Percentiles rank a stretch among this genome's conserved stretches.
Evolutionary conservation across 2,113 vertebrate genomes (phyloP).

Genomic region (Mesoclemmys tuberculata): DNA sequence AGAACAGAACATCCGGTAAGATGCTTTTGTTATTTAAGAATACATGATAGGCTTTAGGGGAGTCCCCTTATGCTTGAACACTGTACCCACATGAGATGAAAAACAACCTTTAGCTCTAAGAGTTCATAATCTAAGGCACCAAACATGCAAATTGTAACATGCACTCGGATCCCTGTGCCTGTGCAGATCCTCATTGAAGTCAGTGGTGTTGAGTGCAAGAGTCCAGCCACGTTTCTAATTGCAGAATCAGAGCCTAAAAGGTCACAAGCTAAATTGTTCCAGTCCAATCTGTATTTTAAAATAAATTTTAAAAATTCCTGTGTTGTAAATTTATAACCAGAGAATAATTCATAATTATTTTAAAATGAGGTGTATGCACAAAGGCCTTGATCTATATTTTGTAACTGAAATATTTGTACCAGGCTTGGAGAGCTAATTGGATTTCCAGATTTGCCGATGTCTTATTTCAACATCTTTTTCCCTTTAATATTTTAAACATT

Average conservation of each 20-base stretch:
- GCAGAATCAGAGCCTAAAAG: neutral
- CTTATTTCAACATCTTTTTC: neutral
- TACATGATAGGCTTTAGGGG: neutral
- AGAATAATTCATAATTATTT: neutral
- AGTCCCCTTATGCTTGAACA: neutral
- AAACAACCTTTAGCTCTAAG: neutral
- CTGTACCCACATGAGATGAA: neutral
- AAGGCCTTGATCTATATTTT: neutral
- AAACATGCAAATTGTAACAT: neutral
- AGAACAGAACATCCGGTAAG: conserved; percentile 89
- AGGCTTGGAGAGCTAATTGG: neutral
- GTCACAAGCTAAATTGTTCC: neutral
- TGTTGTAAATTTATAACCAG: neutral
- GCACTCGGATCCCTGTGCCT: neutral
- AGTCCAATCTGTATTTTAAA: neutral
- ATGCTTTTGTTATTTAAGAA: neutral
- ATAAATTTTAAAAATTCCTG: neutral
- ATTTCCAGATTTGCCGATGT: neutral
- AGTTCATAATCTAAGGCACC: neutral
- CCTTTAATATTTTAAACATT: neutral
- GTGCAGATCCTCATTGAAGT: neutral
- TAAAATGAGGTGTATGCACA: neutral
- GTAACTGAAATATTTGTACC: neutral
- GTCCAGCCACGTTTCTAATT: neutral
- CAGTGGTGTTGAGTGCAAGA: neutral